Evolutionary conservation across 2,113 vertebrate genomes (phyloP).

Genomic region (Oncorhynchus keta): DNA sequence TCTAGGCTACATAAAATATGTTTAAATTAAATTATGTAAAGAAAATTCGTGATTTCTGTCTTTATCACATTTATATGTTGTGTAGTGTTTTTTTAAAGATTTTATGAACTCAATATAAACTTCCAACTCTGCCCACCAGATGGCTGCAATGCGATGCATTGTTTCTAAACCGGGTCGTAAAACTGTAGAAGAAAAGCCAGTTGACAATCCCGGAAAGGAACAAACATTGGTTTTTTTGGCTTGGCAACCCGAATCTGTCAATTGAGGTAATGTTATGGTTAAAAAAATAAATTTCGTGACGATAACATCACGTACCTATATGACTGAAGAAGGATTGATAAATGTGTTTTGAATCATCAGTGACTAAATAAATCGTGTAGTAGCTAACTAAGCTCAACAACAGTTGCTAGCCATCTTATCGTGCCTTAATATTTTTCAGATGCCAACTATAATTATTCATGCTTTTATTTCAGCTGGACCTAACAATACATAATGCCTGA

Average conservation of each 20-base stretch:
- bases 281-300: no score
- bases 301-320: no score
- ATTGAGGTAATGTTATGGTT: neutral
- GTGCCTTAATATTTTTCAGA: neutral
- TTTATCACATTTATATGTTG: neutral
- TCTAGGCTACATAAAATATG: neutral
- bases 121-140: neutral
- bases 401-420: neutral
- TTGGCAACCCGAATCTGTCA: no score
- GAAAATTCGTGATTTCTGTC: neutral
- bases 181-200: neutral
- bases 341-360: neutral
- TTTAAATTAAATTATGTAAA: neutral
- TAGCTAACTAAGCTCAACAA: neutral
- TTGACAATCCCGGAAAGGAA: neutral
- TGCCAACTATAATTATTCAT: neutral
- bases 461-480: neutral
- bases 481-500: constrained; percentile 80
- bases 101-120: neutral
- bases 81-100: no score
- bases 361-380: neutral
- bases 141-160: neutral
- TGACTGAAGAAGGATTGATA: no score
- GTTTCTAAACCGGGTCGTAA: neutral
- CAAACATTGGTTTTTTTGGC: neutral